Base-by-base conservation (phyloP, 2,113 vertebrate species). In the Polypterus bichir region DNA sequence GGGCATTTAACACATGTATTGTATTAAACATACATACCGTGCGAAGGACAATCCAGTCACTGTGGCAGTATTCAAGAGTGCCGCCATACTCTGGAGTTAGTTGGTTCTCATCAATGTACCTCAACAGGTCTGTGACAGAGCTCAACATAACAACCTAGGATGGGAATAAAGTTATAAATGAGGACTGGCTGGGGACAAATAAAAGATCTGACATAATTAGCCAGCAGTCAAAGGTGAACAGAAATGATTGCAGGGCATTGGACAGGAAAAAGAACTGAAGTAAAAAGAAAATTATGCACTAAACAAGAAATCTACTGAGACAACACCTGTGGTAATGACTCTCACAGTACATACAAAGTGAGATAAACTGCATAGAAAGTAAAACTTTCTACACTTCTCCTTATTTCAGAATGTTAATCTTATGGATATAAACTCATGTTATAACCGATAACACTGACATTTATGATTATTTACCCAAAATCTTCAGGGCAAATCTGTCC, bases 111-210 rank as follows among this genome's bases (percentile, higher is more conserved):
- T 94, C 88, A 47, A 98, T 92, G 78, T 98, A 97, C 0, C 71
- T 82, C 79, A 97, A 82, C 64, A 99, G 77, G 73, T 97, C 96
- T 4, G 92, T 97, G 71, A 96, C 92, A 1, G 96, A 99, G 79
- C 91, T 97, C 80, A 99, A 86, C 94, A 98, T 97, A 71, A 99
- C 92, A 73, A 98, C 93, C 96, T 98, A 64, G 66, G 67, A 56
- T 64, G 63, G 59, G 51, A 51, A 65, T 27, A 54, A 54, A 6
- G 1, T 11, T 10, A 4, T 3, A 5, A 54, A 4, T 4, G 3
- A 7, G 46, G 56, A 10, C 7, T 1, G 1, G 47, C 8, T 3
- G 1, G 44, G 46, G 8, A 49, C 4, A 8, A 3, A 46, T 7
- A 6, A 11, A 9, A 4, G 9, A 1, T 3, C 27, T 6, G 4